Percentiles rank a stretch among this genome's conserved stretches.
These are phyloP conservation scores for Terrapene triunguis DNA, from an alignment of 2,113 vertebrate genomes.

Conservation along the genomic window DNA sequence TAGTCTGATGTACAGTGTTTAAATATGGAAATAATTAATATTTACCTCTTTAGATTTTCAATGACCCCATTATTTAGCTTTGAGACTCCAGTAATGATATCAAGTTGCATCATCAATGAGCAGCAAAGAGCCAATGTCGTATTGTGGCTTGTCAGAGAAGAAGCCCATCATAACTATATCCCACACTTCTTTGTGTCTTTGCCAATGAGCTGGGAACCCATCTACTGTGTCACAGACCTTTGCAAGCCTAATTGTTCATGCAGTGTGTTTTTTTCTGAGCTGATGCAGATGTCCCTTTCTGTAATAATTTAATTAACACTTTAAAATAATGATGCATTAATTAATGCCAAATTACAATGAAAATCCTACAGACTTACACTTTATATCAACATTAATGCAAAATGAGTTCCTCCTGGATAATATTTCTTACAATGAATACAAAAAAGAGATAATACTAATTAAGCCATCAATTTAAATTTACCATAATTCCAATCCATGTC, in stretches of 20 bases:
- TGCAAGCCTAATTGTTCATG: constrained; percentile 73
- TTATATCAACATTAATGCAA: constrained; percentile 85
- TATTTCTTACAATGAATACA: constrained; percentile 85
- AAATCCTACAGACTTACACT: constrained; percentile 82
- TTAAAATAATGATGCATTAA: constrained; percentile 86
- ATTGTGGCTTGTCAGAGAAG: not conserved
- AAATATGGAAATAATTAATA: constrained; percentile 24
- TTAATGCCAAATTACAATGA: constrained; percentile 85
- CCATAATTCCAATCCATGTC: constrained; percentile 82
- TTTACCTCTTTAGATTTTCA: constrained; percentile 53
- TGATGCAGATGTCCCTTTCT: constrained; percentile 82
- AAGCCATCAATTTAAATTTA: constrained; percentile 87
- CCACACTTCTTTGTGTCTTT: constrained; percentile 19
- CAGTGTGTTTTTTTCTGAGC: constrained; percentile 65
- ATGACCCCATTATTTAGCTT: not conserved
- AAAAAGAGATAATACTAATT: constrained; percentile 87
- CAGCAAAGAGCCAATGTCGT: not conserved
- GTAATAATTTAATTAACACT: constrained; percentile 85
- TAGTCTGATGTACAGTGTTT: not conserved
- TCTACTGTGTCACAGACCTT: constrained; percentile 38
- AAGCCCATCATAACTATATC: not conserved
- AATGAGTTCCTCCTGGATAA: constrained; percentile 84
- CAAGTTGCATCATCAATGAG: constrained; percentile 8
- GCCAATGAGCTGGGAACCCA: constrained; percentile 4
- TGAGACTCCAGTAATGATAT: constrained; percentile 40